phyloP scores from a whole-genome alignment of 2,113 vertebrate species.

The Scomber japonicus region DNA sequence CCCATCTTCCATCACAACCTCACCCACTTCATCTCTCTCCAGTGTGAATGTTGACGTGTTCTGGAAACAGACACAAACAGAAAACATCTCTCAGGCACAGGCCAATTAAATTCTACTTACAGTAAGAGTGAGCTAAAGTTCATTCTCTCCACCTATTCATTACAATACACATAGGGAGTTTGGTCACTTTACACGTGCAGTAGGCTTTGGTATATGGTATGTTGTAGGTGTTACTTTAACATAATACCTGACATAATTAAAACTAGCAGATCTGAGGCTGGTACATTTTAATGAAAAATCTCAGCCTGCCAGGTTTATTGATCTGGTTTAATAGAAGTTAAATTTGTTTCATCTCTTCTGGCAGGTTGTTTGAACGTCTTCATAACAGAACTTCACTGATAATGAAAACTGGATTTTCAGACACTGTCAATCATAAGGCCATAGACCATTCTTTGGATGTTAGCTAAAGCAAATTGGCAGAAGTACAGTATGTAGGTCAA shows the following conservation, averaged over 20 bases:
- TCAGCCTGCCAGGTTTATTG: no score
- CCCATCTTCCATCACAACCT: conserved; percentile 90
- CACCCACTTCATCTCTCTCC: conserved; percentile 83
- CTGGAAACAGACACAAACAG: conserved; percentile 77
- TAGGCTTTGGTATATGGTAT: not conserved
- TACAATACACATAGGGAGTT: conserved; percentile 3
- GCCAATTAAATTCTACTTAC: conserved; percentile 50
- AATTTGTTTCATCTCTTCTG: not conserved
- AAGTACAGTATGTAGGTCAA: not conserved
- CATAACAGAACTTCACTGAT: not conserved
- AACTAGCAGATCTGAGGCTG: no score
- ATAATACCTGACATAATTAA: no score
- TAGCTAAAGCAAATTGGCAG: not conserved
- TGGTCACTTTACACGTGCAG: not conserved
- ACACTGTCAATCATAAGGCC: not conserved
- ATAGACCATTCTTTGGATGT: not conserved
- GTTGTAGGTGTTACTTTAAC: no score
- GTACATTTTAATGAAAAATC: no score
- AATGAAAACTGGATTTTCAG: not conserved
- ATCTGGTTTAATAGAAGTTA: no score
- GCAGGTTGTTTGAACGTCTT: not conserved
- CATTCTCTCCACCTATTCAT: conserved; percentile 2
- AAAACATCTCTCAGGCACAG: conserved; percentile 53
- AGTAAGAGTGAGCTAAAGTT: conserved; percentile 39
- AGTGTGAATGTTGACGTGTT: conserved; percentile 89